These are phyloP conservation scores for Torymus aiolomorphi DNA, from an alignment of 2,888 invertebrate genomes.

Conservation along the genomic window DNA sequence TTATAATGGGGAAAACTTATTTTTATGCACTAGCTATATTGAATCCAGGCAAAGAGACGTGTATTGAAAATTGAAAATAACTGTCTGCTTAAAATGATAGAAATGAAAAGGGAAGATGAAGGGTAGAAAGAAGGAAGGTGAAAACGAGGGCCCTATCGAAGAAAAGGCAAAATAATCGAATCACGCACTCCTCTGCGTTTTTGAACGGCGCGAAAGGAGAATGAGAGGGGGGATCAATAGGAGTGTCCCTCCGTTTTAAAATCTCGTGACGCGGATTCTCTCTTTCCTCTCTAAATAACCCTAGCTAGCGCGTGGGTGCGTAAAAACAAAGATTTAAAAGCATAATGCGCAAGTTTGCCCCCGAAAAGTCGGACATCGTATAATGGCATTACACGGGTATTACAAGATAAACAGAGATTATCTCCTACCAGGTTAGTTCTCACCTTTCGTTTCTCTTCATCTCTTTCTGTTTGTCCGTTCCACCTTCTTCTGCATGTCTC, in stretches of 20 bases:
- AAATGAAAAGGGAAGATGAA: not conserved
- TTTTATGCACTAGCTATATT: no score
- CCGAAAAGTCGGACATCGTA: constrained; percentile 49
- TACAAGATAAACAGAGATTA: constrained; percentile 70
- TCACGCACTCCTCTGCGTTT: constrained; percentile 16
- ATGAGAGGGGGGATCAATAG: not conserved
- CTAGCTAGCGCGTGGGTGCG: not conserved
- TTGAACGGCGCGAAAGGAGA: not conserved
- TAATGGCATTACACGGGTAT: constrained; percentile 68
- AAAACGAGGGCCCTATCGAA: not conserved
- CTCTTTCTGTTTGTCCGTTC: constrained; percentile 5
- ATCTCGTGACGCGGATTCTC: not conserved
- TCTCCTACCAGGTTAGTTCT: constrained; percentile 61
- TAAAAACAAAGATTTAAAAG: constrained; percentile 67
- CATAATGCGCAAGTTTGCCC: constrained; percentile 58
- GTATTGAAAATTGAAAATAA: no score
- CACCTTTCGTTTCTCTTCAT: constrained; percentile 37
- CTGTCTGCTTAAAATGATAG: not conserved
- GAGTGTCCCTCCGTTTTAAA: constrained; percentile 15
- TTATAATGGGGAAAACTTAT: no score
- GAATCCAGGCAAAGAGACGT: no score
- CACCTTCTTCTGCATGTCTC: constrained; percentile 7
- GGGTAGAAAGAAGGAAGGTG: not conserved
- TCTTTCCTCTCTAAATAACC: not conserved
- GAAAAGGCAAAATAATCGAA: constrained; percentile 33